Evolutionary conservation across 2,888 invertebrate genomes (phyloP).

Genomic region (Disparrhopalites patrizii): DNA sequence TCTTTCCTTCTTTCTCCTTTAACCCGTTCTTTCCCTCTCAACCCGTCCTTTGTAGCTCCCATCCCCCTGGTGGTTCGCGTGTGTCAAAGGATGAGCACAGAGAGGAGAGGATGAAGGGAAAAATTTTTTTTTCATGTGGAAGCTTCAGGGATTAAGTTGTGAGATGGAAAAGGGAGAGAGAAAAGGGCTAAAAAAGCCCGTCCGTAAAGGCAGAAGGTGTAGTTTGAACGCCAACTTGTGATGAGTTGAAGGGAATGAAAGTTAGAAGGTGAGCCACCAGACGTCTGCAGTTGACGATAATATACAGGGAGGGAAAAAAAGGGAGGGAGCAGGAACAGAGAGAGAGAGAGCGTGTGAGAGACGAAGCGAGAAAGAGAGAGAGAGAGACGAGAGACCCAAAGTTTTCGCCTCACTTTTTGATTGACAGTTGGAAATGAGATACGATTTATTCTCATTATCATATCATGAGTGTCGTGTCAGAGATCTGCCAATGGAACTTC

Average conservation of each 20-base stretch:
- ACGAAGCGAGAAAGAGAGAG: background rate
- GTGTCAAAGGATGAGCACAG: too few species aligned
- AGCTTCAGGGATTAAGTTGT: too few species aligned
- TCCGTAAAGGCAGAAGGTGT: constrained; percentile 12
- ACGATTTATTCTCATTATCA: constrained; percentile 49
- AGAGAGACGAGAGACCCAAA: constrained; percentile 3
- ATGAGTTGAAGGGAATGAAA: constrained; percentile 34
- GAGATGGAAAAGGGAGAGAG: too few species aligned
- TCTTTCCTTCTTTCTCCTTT: too few species aligned
- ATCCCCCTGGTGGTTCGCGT: too few species aligned
- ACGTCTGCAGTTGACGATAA: constrained; percentile 45
- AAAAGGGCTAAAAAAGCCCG: too few species aligned
- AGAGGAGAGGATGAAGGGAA: background rate
- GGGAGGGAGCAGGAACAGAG: too few species aligned
- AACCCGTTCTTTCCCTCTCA: too few species aligned
- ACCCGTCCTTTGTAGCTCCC: too few species aligned
- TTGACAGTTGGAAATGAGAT: constrained; percentile 49
- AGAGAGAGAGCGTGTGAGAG: too few species aligned
- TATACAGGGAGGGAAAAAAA: background rate
- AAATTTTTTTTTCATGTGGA: background rate
- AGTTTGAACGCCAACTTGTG: constrained; percentile 47
- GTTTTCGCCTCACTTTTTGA: constrained; percentile 35
- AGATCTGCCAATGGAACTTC: constrained; percentile 47
- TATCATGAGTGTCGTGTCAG: constrained; percentile 48
- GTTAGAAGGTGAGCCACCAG: constrained; percentile 45